These are phyloP conservation scores for Brachionus sp. DNA, from an alignment of 1,140 invertebrate species.

Conservation along the genomic window DNA sequence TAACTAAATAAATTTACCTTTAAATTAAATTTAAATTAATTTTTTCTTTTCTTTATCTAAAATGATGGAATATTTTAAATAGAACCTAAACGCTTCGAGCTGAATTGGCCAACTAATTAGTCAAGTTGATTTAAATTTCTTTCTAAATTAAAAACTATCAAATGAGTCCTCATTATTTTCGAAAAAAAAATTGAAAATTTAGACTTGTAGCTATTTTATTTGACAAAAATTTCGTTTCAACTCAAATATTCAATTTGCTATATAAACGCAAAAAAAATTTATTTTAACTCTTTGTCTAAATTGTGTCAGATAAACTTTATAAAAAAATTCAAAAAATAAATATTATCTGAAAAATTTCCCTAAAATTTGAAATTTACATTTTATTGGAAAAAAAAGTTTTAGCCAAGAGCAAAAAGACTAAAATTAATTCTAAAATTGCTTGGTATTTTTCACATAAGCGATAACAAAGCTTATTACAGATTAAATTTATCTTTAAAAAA, in stretches of 20 bases:
- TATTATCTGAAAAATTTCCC: no score
- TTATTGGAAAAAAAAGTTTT: no score
- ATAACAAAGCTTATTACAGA: background rate
- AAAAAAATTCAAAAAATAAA: no score
- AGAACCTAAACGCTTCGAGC: background rate
- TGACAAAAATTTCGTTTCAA: background rate
- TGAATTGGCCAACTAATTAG: background rate
- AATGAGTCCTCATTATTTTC: background rate
- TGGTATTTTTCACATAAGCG: background rate
- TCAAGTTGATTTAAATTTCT: background rate
- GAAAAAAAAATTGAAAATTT: background rate
- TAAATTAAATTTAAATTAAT: background rate
- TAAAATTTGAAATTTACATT: no score
- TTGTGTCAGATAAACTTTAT: no score
- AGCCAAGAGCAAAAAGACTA: no score
- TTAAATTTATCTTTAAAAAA: background rate
- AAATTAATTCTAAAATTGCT: background rate
- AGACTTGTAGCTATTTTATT: background rate
- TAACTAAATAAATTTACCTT: background rate
- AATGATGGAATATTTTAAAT: slow-evolving; percentile 5
- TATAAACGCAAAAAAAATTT: background rate
- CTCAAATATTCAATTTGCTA: background rate
- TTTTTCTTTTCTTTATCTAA: background rate
- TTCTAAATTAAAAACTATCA: background rate
- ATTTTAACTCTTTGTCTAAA: no score